Base-by-base conservation (phyloP, 2,888 invertebrate species). In the Plebejus melissa region DNA sequence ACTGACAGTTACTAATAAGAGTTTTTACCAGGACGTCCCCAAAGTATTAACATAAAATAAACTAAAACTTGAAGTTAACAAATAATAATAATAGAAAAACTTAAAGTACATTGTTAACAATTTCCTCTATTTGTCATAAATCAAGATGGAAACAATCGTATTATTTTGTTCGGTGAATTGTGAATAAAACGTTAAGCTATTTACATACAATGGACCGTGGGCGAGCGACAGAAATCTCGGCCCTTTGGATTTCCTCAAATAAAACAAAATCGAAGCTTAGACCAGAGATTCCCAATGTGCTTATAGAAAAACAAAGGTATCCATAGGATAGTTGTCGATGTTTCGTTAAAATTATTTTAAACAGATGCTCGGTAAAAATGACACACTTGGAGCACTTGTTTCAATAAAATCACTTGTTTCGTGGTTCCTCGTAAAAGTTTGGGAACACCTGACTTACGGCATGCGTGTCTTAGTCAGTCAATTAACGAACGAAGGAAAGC, bases 401-500 rank as follows among this genome's bases (percentile, higher is more conserved):
- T 41, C 41, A 41, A 41, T 9, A 41, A 41, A 41, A 41, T 7
- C 41, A 41, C 41, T 41, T 41, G 41, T 41, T 41, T 9, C 7
- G 46, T 2, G 46, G 46, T 46, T 46, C 46, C 46, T 46, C 9
- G 46, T 9, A 46, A 46, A 11, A 46, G 9, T 46, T 46, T 46
- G 46, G 9, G 3, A 46, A 46, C 11, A 46, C 46, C 46, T 46
- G 46, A 11, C 46, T 9, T 46, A 74, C 75, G 74, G 74, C 46
- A 76, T 72, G 75, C 70, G 60, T 32, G 76, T 58, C 74, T 76
- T 77, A 90, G 90, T 88, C 87, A 88, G 88, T 88, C 88, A 91
- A 90, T 91, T 91, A 91, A 4, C 22, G 6, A 46, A 46, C 46
- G 46, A 22, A 50, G 71, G 11, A 41, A 50, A 87, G 85, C 86